Evolutionary conservation across 2,888 invertebrate genomes (phyloP), one percentile per base, ranked within the genome.

Genomic region (Melitaea athalia): DNA sequence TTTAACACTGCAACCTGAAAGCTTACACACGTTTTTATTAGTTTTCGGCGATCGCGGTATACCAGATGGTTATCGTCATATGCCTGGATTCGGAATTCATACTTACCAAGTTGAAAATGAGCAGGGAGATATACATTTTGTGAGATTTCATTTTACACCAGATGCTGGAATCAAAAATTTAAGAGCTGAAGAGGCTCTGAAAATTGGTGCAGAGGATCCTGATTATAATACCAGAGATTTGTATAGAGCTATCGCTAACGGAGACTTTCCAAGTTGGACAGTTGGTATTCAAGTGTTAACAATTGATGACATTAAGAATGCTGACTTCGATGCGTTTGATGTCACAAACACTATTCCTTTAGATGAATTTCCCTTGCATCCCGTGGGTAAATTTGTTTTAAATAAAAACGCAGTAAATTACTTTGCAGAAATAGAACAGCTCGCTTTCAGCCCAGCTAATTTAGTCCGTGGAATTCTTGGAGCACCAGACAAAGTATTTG

Each of bases 1-100:
- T 81, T 93, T 97, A 72, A 94, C 96, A 0, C 90, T 98, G 53
- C 93, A 97, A 47, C 97, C 98, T 0, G 98, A 98, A 87, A 94
- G 96, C 6, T 94, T 95, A 7, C 98, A 98, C 83, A 97, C 98
- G 85, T 93, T 95, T 57, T 91, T 96, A 86, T 94, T 98, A 85
- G 90, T 98, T 73, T 98, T 98, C 82, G 94, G 96, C 11, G 98
- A 98, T 85, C 94, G 98, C 73, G 98, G 98, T 14, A 96, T 96
- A 70, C 98, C 98, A 0, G 96, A 98, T 84, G 98, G 98, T 5
- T 96, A 95, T 86, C 94, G 98, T 42, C 95, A 96, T 85, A 98
- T 98, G 98, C 96, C 98, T 78, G 98, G 98, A 17, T 98, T 97
- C 79, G 97, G 97, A 7, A 96, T 97, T 0, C 98, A 98, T 83